Evolutionary conservation across 2,113 vertebrate genomes (phyloP), one percentile per base, ranked within the genome.

Genomic region (Falco punctatus): DNA sequence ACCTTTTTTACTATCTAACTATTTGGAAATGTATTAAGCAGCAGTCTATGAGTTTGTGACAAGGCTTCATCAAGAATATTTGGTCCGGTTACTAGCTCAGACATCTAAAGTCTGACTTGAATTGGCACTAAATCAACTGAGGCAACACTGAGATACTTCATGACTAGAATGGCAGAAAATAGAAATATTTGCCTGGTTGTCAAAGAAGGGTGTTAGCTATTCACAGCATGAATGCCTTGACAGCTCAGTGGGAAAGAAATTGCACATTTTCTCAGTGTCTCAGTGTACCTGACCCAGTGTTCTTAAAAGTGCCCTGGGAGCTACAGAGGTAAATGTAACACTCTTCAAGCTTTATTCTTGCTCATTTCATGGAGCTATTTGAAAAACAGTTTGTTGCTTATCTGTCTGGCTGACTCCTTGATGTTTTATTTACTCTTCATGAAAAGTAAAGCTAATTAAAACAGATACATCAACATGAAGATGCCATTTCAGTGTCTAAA

Each of bases 81-180:
- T 98, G 97, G 95, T 98, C 94, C 66, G 10, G 94, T 97, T 98
- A 96, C 95, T 88, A 86, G 82, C 89, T 97, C 95, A 97, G 96
- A 95, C 94, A 91, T 97, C 69, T 46, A 5, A 97, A 96, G 96
- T 89, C 81, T 96, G 91, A 95, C 94, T 97, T 96, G 86, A 97
- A 92, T 96, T 97, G 95, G 90, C 80, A 93, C 81, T 97, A 97
- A 98, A 97, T 98, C 95, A 97, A 30, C 96, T 96, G 95, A 98
- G 91, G 96, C 96, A 96, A 66, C 13, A 17, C 88, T 90, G 86
- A 97, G 89, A 90, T 92, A 26, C 93, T 92, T 89, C 91, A 92
- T 84, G 94, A 96, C 94, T 97, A 88, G 96, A 96, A 93, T 61
- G 87, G 90, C 92, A 95, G 90, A 97, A 97, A 97, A 97, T 92